Base-by-base conservation (phyloP, 2,888 invertebrate genomes). In the Meghimatium bilineatum region DNA sequence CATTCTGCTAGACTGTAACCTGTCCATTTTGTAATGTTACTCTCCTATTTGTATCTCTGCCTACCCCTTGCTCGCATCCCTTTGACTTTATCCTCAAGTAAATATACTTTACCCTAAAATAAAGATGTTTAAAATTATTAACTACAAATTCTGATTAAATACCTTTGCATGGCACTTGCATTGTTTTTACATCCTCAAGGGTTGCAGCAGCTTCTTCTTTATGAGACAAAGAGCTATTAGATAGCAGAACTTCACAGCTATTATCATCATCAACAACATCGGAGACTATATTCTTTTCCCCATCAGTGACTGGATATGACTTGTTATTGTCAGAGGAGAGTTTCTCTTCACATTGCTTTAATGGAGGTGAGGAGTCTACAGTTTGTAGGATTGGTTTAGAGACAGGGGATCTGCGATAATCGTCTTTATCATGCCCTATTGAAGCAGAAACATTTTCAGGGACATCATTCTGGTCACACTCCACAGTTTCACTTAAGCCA, bases 91-190 rank as follows among this genome's bases (percentile, higher is more conserved):
- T n/a, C n/a, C n/a, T n/a, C n/a, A n/a, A n/a, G n/a, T n/a, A n/a
- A n/a, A n/a, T n/a, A n/a, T n/a, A n/a, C n/a, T n/a, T n/a, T n/a
- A n/a, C n/a, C n/a, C n/a, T n/a, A n/a, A n/a, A n/a, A n/a, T n/a
- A n/a, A n/a, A n/a, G n/a, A n/a, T n/a, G n/a, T n/a, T n/a, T n/a
- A n/a, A n/a, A n/a, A n/a, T n/a, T n/a, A n/a, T n/a, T n/a, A n/a
- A n/a, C n/a, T n/a, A 10, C 5, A 63, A n/a, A 26, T n/a, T n/a
- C n/a, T 63, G 1, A 81, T 36, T 14, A 26, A 23, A 23, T 52
- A 82, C 82, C 82, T 82, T 82, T 82, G 52, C 76, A 75, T 67
- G 75, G 76, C 32, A 76, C 67, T 34, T 76, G 75, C 67, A 67
- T 38, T 20, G 66, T 38, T 34, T 75, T 76, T 75, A 82, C 36